Base-by-base conservation (phyloP, 2,113 vertebrate genomes). In the Malaclemys terrapin region DNA sequence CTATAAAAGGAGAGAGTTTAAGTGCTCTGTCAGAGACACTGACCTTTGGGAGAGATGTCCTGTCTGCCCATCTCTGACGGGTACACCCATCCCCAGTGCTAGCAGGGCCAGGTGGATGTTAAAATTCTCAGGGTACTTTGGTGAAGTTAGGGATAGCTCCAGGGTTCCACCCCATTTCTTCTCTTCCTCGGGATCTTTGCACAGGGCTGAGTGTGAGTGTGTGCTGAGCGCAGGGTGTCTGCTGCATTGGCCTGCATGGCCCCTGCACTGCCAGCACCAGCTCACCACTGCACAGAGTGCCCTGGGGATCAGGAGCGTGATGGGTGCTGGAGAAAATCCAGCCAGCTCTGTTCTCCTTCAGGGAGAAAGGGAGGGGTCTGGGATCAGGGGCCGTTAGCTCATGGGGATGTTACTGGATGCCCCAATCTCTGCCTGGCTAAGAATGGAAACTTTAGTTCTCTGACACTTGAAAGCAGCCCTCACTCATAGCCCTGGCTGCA, bases 231-330 rank as follows among this genome's bases (percentile, higher is more conserved):
- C 5, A 27, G 11, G 27, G 31, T 59, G 29, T 31, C 59, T 62
- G 59, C 29, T 62, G 29, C 12, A 31, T 6, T 31, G 59, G 27
- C 13, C 29, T 14, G 57, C 11, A 62, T 5, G 13, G 29, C 13
- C 59, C 29, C 29, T 59, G 27, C 27, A 5, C 27, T 59, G 25
- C 27, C 57, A 59, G 27, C 57, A 29, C 16, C 35, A 69, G 62
- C 29, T 35, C 62, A 17, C 3, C 35, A 5, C 8, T 10, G n/a
- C 65, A 72, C 35, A 38, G n/a, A 38, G 1, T 35, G 12, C 0
- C 2, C 87, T 6, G 25, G 1, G 5, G 8, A 13, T 65, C 45
- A 0, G 59, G 3, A 42, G 42, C 80, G 2, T 35, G 14, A 16
- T 17, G 35, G 65, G 65, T n/a, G 35, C 65, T n/a, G 65, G 8